A percentile compares a stretch with the other conserved stretches of the same genome.
phyloP scores from a whole-genome alignment of 2,888 invertebrate species.

The Agapostemon virescens region DNA sequence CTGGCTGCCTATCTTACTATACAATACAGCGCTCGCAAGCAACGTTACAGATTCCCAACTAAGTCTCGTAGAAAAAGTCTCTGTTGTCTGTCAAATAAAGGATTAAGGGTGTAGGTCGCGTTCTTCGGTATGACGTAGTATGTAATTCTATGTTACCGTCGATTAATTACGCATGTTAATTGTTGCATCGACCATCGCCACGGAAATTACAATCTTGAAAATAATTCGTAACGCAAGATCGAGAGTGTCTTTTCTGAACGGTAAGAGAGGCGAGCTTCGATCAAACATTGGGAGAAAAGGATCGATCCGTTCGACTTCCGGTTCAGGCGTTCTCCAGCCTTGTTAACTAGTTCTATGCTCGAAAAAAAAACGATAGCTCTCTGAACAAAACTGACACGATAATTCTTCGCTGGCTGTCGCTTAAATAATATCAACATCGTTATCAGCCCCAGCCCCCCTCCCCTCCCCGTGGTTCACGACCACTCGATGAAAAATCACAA shows the following conservation, averaged over 20 bases:
- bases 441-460: no score
- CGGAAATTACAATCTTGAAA: background rate
- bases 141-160: background rate
- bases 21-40: constrained; percentile 3
- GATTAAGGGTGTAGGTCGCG: constrained; percentile 41
- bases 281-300: background rate
- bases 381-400: background rate
- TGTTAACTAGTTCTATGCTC: background rate
- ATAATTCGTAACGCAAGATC: background rate
- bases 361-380: constrained; percentile 1
- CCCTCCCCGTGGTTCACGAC: constrained; percentile 1
- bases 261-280: background rate
- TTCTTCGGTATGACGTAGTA: constrained; percentile 15
- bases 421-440: constrained; percentile 4
- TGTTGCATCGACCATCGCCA: background rate
- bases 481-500: constrained; percentile 25
- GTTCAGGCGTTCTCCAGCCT: background rate
- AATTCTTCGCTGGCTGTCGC: background rate
- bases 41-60: background rate
- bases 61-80: background rate
- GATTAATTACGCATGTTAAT: constrained; percentile 3
- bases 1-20: constrained; percentile 9
- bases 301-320: background rate
- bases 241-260: background rate
- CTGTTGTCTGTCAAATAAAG: constrained; percentile 33